Conservation (phyloP, 2,113 vertebrate species). For the Paraplagusia blochii region DNA sequence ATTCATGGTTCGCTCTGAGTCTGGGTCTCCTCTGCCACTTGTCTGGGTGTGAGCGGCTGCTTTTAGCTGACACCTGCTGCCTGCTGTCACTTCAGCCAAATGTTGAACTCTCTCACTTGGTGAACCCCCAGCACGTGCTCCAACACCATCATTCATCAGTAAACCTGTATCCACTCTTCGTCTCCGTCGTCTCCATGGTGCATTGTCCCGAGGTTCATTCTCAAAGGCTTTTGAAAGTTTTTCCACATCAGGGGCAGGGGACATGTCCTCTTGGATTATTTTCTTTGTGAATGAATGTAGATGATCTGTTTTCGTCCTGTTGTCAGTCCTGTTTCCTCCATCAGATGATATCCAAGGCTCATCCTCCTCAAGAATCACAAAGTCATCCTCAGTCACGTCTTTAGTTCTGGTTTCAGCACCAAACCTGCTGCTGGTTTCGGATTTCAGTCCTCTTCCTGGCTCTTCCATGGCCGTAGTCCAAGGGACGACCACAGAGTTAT, state of each 20-base stretch:
- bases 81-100: constrained; percentile 65
- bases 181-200: constrained; percentile 12
- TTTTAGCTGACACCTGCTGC: constrained; percentile 68
- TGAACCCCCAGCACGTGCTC: constrained; percentile 21
- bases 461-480: constrained; percentile 57
- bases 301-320: constrained; percentile 6
- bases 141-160: background rate
- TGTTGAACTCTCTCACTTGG: constrained; percentile 36
- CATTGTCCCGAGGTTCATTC: constrained; percentile 10
- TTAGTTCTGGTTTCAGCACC: constrained; percentile 7
- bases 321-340: constrained; percentile 6
- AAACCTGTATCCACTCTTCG: constrained; percentile 9
- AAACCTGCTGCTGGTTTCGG: background rate
- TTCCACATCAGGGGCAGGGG: background rate
- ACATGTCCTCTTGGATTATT: constrained; percentile 1
- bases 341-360: constrained; percentile 32
- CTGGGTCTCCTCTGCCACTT: constrained; percentile 38
- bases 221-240: constrained; percentile 7
- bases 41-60: constrained; percentile 39
- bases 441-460: constrained; percentile 28
- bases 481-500: constrained; percentile 14
- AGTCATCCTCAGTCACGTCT: constrained; percentile 51
- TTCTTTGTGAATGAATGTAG: constrained; percentile 5
- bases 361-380: constrained; percentile 55
- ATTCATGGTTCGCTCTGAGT: constrained; percentile 23